Evolutionary conservation across 2,888 invertebrate genomes (phyloP).

Genomic region (Tiphia femorata): DNA sequence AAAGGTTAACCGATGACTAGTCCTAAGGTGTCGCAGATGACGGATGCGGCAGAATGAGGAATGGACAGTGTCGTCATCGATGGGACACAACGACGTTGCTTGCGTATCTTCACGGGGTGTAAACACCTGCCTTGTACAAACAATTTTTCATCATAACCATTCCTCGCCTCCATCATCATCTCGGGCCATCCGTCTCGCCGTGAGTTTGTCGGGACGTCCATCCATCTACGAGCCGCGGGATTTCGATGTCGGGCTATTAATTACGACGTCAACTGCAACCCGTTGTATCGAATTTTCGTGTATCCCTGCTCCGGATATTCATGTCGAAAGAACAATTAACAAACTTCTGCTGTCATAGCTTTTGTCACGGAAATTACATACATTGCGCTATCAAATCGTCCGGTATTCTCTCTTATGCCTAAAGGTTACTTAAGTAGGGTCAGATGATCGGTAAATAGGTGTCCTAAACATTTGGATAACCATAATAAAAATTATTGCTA

Average conservation of each 20-base stretch:
- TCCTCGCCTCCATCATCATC: conserved; percentile 32
- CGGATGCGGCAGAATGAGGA: conserved; percentile 33
- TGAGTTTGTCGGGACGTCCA: conserved; percentile 13
- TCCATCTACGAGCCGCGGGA: conserved; percentile 19
- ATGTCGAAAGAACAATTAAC: too few species aligned
- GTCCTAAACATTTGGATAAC: too few species aligned
- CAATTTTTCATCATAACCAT: conserved; percentile 53
- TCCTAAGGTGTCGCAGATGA: conserved; percentile 43
- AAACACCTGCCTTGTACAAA: conserved; percentile 55
- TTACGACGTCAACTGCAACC: conserved; percentile 20
- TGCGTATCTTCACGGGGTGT: conserved; percentile 32
- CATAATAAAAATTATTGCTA: too few species aligned
- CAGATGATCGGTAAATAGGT: too few species aligned
- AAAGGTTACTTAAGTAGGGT: too few species aligned
- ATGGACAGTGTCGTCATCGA: conserved; percentile 41
- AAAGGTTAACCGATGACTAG: not conserved
- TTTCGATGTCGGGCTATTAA: conserved; percentile 19
- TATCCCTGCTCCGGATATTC: too few species aligned
- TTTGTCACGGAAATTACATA: too few species aligned
- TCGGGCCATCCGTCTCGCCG: conserved; percentile 17
- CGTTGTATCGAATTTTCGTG: too few species aligned
- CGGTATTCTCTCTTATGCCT: too few species aligned
- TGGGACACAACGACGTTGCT: conserved; percentile 25
- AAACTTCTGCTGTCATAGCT: too few species aligned
- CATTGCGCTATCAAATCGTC: too few species aligned